Evolutionary conservation across 2,888 invertebrate species (phyloP).

Genomic region (Rugalucina vietnamica): DNA sequence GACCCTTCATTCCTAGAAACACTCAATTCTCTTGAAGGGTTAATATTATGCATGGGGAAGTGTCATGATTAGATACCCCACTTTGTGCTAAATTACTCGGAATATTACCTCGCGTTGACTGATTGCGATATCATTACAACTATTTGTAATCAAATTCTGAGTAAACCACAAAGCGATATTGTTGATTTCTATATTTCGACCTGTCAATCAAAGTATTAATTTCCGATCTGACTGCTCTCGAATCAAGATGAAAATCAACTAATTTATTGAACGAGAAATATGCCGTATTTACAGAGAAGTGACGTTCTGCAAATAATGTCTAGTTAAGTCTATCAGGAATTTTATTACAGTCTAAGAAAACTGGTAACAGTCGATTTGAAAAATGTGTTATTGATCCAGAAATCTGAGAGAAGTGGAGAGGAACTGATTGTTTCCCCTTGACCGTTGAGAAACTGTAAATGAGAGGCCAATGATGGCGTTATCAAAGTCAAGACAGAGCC

Average conservation of each 20-base stretch:
- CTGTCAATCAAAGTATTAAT: conserved; percentile 62
- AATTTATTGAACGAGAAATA: conserved; percentile 59
- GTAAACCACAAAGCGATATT: conserved; percentile 63
- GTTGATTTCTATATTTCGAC: conserved; percentile 56
- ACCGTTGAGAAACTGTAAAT: too few relatives aligned
- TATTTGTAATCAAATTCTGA: conserved; percentile 63
- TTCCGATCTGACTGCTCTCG: conserved; percentile 41
- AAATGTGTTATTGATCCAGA: conserved; percentile 35
- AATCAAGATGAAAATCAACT: conserved; percentile 17
- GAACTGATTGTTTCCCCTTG: too few relatives aligned
- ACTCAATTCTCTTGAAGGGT: too few relatives aligned
- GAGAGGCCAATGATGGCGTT: too few relatives aligned
- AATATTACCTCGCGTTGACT: conserved; percentile 44
- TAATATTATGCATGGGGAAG: neutral
- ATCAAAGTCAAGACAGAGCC: too few relatives aligned
- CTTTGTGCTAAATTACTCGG: neutral
- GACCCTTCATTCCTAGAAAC: too few relatives aligned
- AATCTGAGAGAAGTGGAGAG: too few relatives aligned
- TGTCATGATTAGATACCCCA: neutral
- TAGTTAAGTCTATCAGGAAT: conserved; percentile 41
- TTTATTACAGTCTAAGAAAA: conserved; percentile 40
- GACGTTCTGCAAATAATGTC: conserved; percentile 61
- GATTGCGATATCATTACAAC: conserved; percentile 62
- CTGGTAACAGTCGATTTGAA: conserved; percentile 32
- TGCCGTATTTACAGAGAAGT: conserved; percentile 55